Evolutionary conservation across 2,888 invertebrate genomes (phyloP), one percentile per base, ranked within the genome.

Genomic region (Lasius platythorax): DNA sequence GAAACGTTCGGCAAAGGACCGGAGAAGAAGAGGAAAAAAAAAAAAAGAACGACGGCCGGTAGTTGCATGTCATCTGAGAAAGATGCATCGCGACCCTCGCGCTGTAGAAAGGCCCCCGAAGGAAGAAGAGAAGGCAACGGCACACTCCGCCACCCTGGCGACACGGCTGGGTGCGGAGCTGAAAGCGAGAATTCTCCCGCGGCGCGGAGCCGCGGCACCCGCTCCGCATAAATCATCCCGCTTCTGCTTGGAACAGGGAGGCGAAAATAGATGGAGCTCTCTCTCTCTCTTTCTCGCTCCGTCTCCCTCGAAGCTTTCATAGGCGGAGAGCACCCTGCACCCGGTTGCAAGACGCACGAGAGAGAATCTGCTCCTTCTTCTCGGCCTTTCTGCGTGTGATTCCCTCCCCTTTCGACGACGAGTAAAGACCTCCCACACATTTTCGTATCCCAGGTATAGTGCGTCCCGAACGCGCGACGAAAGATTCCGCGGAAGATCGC

Each of bases 101-200:
- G 79, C 82, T 83, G 85, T 40, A 61, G 87, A 79, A 84, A 82
- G 82, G 78, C 61, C 53, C n/a, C 53, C n/a, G n/a, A 46, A 11
- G 12, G 63, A 75, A 70, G 33, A 46, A 76, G 72, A 81, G 87
- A 90, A 88, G 84, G 87, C 87, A 89, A 85, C 86, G 88, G 88
- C 92, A 89, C 91, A 91, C 89, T 92, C 88, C 88, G 92, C 90
- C 92, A 90, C 91, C 90, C 87, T 87, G 91, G 88, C 89, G 91
- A 91, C 92, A 91, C 89, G 92, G 92, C 89, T 91, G 91, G 92
- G 88, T 89, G 92, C 91, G 87, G 88, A 92, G 91, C 89, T 90
- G 92, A 93, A 89, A 89, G 93, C 93, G 93, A 91, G 91, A 93
- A 92, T 93, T 92, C 93, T 93, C 92, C 93, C 91, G 93, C 92